A percentile compares a stretch with the other conserved stretches of the same genome.
Evolutionary conservation across 2,113 vertebrate genomes (phyloP).

Genomic region (Ursus arctos): DNA sequence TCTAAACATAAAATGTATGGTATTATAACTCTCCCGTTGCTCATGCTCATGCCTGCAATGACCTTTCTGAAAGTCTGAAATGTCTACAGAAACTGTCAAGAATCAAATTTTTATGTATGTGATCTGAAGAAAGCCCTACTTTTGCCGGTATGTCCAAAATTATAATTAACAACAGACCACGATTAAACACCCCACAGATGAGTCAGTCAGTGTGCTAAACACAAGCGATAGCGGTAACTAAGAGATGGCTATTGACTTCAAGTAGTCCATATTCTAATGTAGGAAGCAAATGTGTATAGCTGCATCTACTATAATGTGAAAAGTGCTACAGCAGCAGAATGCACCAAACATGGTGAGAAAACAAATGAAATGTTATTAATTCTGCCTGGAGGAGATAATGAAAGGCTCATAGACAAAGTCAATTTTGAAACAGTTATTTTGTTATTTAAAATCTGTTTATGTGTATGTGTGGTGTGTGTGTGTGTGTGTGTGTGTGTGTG

Average conservation of each 20-base stretch:
- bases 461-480: neutral
- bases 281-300: neutral
- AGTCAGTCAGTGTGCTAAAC: neutral
- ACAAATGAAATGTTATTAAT: neutral
- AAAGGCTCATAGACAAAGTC: neutral
- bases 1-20: neutral
- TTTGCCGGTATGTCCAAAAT: constrained; percentile 1
- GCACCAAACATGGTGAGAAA: neutral
- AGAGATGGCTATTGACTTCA: neutral
- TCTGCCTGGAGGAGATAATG: neutral
- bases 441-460: neutral
- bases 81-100: neutral
- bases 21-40: neutral
- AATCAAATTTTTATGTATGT: neutral
- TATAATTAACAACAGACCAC: neutral
- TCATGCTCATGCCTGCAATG: neutral
- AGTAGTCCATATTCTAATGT: neutral
- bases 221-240: neutral
- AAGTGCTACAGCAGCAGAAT: neutral
- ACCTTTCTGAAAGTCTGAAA: neutral
- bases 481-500: neutral
- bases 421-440: neutral
- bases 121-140: neutral
- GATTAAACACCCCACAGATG: neutral
- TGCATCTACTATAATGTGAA: neutral